Percentiles rank a stretch among this genome's conserved stretches.
These are phyloP conservation scores for Aulostomus chinensis DNA, from an alignment of 2,797 vertebrate species.

Conservation along the genomic window DNA sequence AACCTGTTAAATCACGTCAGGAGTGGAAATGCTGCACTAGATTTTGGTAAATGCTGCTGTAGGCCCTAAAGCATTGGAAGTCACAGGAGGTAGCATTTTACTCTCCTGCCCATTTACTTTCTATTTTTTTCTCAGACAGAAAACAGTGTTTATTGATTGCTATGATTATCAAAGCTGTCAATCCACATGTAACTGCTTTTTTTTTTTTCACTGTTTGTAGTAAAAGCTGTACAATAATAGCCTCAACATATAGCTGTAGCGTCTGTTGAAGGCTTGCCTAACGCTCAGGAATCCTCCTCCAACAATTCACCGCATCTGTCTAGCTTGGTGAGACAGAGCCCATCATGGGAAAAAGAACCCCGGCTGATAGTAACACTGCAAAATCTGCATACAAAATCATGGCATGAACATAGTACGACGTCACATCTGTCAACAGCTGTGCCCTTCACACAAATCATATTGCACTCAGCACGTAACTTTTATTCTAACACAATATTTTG, in stretches of 20 bases:
- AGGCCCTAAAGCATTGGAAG: slow-evolving; percentile 66
- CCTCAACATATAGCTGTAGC: slow-evolving; percentile 41
- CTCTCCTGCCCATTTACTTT: slow-evolving; percentile 68
- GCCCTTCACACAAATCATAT: slow-evolving; percentile 47
- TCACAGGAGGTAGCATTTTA: slow-evolving; percentile 81
- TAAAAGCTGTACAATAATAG: slow-evolving; percentile 42
- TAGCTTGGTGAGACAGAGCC: too few relatives aligned
- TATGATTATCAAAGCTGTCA: slow-evolving; percentile 70
- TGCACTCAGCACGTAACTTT: too few relatives aligned
- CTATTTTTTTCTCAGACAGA: slow-evolving; percentile 50
- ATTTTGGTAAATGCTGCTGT: slow-evolving; percentile 48
- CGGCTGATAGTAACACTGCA: slow-evolving; percentile 8
- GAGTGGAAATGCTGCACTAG: slow-evolving; percentile 45
- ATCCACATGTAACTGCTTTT: slow-evolving; percentile 54
- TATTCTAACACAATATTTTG: too few relatives aligned
- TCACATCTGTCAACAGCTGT: slow-evolving; percentile 33
- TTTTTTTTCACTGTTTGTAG: slow-evolving; percentile 50
- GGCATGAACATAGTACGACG: slow-evolving; percentile 30
- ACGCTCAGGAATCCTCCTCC: slow-evolving; percentile 23
- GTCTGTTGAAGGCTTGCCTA: slow-evolving; percentile 30
- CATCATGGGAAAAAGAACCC: too few relatives aligned
- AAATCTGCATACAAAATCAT: slow-evolving; percentile 28
- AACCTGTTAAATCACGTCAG: slow-evolving; percentile 19
- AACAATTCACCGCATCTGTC: slow-evolving; percentile 24
- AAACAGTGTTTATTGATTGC: slow-evolving; percentile 48